A percentile compares a stretch with the other conserved stretches of the same genome.
Evolutionary conservation across 1,140 invertebrate genomes (phyloP).

Genomic region (Ceratina australensis): DNA sequence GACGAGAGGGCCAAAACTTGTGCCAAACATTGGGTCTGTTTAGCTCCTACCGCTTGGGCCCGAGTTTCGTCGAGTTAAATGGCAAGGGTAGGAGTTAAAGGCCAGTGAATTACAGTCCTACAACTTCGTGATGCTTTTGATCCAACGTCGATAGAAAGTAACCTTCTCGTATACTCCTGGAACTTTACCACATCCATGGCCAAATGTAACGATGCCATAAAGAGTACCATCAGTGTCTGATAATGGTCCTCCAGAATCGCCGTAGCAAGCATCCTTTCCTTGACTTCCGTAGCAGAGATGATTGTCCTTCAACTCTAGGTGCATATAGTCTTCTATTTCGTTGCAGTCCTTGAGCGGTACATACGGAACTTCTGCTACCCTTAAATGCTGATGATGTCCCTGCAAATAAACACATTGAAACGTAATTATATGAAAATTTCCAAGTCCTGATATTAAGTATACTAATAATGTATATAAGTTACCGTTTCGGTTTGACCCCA

Average conservation of each 20-base stretch:
- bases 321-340: conserved; percentile 20
- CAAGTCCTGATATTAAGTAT: no score
- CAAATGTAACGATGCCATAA: conserved; percentile 68
- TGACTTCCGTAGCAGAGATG: conserved; percentile 63
- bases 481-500: conserved; percentile 52
- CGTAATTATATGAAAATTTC: no score
- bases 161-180: conserved; percentile 61
- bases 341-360: conserved; percentile 47
- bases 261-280: conserved; percentile 60
- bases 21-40: no score
- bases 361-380: conserved; percentile 34
- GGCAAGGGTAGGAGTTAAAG: no score
- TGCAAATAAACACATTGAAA: conserved; percentile 1
- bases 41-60: no score
- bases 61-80: no score
- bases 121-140: conserved; percentile 47
- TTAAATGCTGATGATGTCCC: conserved; percentile 21
- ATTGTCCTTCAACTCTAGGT: conserved; percentile 31
- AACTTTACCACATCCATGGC: conserved; percentile 41
- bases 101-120: background rate
- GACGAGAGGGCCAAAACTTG: no score
- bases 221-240: conserved; percentile 41
- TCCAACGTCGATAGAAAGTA: conserved; percentile 57
- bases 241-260: conserved; percentile 67
- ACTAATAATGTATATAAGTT: no score